These are phyloP conservation scores for Pomacea maculata DNA, from an alignment of 1,140 invertebrate species.

Conservation along the genomic window DNA sequence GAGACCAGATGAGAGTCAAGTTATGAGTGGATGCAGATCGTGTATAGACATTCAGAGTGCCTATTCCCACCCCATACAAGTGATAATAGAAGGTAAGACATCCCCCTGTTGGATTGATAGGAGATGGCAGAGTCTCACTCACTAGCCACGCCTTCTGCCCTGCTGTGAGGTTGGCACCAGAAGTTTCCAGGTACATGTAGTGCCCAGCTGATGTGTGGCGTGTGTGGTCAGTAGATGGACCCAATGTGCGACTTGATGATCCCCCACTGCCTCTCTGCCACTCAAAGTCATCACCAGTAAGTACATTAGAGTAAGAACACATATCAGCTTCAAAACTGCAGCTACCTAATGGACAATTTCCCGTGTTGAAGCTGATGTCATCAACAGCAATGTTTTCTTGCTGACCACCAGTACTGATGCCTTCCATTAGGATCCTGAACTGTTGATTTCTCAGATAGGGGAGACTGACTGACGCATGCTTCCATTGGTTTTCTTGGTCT, in stretches of 20 bases:
- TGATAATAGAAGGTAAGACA: slow-evolving; percentile 72
- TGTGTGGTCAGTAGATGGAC: slow-evolving; percentile 55
- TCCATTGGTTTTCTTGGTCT: slow-evolving; percentile 42
- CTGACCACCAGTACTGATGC: slow-evolving; percentile 57
- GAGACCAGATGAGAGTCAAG: slow-evolving; percentile 21
- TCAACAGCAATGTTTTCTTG: slow-evolving; percentile 68
- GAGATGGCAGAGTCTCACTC: slow-evolving; percentile 40
- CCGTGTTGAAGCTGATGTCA: slow-evolving; percentile 51
- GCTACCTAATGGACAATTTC: slow-evolving; percentile 44
- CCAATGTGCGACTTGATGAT: slow-evolving; percentile 40
- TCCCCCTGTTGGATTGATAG: neutral
- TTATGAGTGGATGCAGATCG: slow-evolving; percentile 19
- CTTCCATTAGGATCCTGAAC: slow-evolving; percentile 10
- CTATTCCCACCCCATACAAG: slow-evolving; percentile 75
- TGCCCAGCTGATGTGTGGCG: slow-evolving; percentile 33
- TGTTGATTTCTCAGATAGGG: neutral
- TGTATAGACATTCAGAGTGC: slow-evolving; percentile 50
- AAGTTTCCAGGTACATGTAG: slow-evolving; percentile 59
- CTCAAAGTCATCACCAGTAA: slow-evolving; percentile 52
- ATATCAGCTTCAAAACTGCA: slow-evolving; percentile 59
- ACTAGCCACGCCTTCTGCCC: slow-evolving; percentile 58
- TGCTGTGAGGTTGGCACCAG: slow-evolving; percentile 31
- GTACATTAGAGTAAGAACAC: slow-evolving; percentile 56
- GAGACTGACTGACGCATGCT: slow-evolving; percentile 20
- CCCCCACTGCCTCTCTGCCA: slow-evolving; percentile 60